These are phyloP conservation scores for Peromyscus attwateri DNA, from an alignment of 2,797 vertebrate genomes.

Conservation along the genomic window DNA sequence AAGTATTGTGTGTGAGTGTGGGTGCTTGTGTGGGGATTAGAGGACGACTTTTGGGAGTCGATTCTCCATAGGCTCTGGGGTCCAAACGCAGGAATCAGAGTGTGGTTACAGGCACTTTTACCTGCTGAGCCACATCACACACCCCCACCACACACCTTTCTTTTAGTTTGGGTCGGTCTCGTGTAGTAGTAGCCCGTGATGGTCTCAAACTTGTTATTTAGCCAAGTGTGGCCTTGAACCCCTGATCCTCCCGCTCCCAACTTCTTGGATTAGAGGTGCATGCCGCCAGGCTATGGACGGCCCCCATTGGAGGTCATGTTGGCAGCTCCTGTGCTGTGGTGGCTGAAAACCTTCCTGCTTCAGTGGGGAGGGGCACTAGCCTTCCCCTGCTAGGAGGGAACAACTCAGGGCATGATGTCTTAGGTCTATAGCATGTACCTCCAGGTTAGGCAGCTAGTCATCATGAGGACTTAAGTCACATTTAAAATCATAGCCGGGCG, in stretches of 20 bases:
- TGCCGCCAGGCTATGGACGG: background rate
- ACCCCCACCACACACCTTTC: background rate
- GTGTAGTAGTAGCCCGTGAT: background rate
- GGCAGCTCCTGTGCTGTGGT: no score
- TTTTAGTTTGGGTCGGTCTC: background rate
- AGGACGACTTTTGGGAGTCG: background rate
- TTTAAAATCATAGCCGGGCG: conserved; percentile 61
- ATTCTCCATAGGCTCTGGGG: background rate
- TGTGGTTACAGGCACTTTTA: background rate
- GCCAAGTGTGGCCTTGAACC: background rate
- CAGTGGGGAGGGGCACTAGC: background rate
- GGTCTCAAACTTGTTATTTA: background rate
- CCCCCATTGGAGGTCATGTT: background rate
- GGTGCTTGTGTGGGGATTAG: background rate
- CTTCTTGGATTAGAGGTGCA: background rate
- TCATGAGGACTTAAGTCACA: conserved; percentile 37
- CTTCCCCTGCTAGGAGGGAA: background rate
- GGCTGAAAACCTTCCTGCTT: background rate
- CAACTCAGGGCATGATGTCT: background rate
- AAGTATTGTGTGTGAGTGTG: background rate
- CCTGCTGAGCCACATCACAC: background rate
- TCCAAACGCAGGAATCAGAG: background rate
- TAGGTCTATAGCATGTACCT: background rate
- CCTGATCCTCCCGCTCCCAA: background rate
- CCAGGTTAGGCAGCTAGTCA: conserved; percentile 58